Evolutionary conservation across 1,140 invertebrate genomes (phyloP).

Genomic region (Sesamia nonagrioides): DNA sequence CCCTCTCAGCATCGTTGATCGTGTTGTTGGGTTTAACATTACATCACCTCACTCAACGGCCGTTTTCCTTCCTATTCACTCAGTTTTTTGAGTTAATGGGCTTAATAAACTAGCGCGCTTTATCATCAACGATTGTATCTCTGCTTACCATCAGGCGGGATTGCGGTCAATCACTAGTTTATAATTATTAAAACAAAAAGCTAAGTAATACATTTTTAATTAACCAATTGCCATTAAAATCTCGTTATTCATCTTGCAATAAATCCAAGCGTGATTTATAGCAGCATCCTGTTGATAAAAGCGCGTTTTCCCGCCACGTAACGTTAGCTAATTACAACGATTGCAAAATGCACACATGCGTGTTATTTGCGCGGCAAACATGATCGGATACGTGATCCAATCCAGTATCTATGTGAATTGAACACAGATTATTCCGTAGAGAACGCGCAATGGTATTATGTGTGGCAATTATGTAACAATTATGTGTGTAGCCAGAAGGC

Average conservation of each 20-base stretch:
- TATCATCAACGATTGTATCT: too few species aligned
- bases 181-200: too few species aligned
- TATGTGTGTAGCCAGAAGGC: not conserved
- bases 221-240: not conserved
- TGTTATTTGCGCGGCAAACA: conserved; percentile 13
- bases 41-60: too few species aligned
- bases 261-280: not conserved
- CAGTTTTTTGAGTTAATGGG: too few species aligned
- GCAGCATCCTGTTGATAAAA: conserved; percentile 3
- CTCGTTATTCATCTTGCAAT: not conserved
- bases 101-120: too few species aligned
- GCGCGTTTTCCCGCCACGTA: not conserved
- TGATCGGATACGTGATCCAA: conserved; percentile 38
- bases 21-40: too few species aligned
- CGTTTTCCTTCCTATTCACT: too few species aligned
- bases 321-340: conserved; percentile 24
- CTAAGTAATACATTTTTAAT: too few species aligned
- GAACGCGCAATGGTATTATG: conserved; percentile 17
- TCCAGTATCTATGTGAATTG: conserved; percentile 16
- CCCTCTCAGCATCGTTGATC: too few species aligned
- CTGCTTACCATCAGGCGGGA: too few species aligned
- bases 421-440: conserved; percentile 5
- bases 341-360: conserved; percentile 20
- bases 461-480: conserved; percentile 12
- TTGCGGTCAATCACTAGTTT: too few species aligned